These are phyloP conservation scores for Orius laevigatus DNA, from an alignment of 1,140 invertebrate species.

Conservation along the genomic window DNA sequence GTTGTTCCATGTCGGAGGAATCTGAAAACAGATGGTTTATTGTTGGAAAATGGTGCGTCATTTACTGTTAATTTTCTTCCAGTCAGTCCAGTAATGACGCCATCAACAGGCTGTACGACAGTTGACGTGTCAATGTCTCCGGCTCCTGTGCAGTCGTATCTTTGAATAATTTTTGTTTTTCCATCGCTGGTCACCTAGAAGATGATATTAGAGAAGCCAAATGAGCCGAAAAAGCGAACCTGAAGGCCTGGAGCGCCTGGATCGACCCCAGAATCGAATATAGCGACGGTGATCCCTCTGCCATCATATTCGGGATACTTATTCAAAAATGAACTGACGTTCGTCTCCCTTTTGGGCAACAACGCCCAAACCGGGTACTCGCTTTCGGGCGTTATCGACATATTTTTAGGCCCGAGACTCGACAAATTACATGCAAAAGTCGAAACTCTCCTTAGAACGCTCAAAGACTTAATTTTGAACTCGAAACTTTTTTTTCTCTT, in stretches of 20 bases:
- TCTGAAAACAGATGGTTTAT: conserved; percentile 34
- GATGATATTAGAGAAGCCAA: neutral
- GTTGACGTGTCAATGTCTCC: conserved; percentile 85
- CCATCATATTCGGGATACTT: conserved; percentile 92
- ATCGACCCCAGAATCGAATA: conserved; percentile 95
- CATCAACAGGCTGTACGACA: conserved; percentile 55
- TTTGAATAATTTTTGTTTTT: conserved; percentile 82
- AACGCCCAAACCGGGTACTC: conserved; percentile 68
- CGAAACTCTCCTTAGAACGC: too few species aligned
- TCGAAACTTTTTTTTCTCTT: too few species aligned
- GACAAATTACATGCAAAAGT: too few species aligned
- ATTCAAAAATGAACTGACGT: conserved; percentile 67
- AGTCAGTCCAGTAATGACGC: conserved; percentile 66
- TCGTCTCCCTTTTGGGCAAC: conserved; percentile 92
- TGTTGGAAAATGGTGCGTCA: neutral
- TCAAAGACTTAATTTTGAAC: too few species aligned
- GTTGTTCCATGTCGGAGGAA: conserved; percentile 70
- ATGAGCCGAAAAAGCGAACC: conserved; percentile 38
- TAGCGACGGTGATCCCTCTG: conserved; percentile 75
- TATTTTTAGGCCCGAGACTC: too few species aligned
- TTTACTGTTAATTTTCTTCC: conserved; percentile 74
- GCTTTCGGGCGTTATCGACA: conserved; percentile 28
- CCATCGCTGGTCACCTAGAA: conserved; percentile 71
- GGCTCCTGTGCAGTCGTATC: conserved; percentile 87
- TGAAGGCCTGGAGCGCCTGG: conserved; percentile 84